Conservation (phyloP, 2,888 invertebrate species). For the Agonopterix heracliana region DNA sequence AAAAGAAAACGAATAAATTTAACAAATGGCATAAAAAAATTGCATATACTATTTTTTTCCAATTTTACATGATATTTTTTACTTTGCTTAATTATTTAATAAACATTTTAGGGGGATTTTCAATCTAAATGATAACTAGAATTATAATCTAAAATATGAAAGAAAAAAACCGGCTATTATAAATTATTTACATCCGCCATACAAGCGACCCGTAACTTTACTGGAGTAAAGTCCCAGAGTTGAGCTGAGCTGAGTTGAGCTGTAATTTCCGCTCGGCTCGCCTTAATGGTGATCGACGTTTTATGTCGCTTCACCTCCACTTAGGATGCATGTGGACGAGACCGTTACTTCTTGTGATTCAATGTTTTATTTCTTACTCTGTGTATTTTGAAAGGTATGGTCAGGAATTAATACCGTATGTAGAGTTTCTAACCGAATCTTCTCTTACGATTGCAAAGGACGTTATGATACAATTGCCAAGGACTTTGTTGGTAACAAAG, state of each 20-base stretch:
- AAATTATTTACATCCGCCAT: too few relatives aligned
- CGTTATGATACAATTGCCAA: background rate
- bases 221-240: conserved; percentile 14
- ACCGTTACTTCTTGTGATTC: background rate
- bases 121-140: too few relatives aligned
- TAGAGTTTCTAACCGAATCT: background rate
- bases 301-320: conserved; percentile 13
- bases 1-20: too few relatives aligned
- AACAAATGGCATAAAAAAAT: too few relatives aligned
- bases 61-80: too few relatives aligned
- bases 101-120: too few relatives aligned
- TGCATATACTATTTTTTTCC: too few relatives aligned
- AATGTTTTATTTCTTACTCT: background rate
- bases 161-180: too few relatives aligned
- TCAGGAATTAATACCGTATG: background rate
- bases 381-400: background rate
- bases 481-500: too few relatives aligned
- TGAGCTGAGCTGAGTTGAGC: conserved; percentile 18
- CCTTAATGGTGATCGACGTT: conserved; percentile 32
- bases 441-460: background rate
- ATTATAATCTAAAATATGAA: too few relatives aligned
- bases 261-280: conserved; percentile 33
- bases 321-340: background rate
- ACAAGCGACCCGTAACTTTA: too few relatives aligned
- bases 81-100: too few relatives aligned